Percentiles rank a stretch among this genome's conserved stretches.
phyloP scores from a whole-genome alignment of 2,797 vertebrate genomes.

The Cynopterus sphinx region DNA sequence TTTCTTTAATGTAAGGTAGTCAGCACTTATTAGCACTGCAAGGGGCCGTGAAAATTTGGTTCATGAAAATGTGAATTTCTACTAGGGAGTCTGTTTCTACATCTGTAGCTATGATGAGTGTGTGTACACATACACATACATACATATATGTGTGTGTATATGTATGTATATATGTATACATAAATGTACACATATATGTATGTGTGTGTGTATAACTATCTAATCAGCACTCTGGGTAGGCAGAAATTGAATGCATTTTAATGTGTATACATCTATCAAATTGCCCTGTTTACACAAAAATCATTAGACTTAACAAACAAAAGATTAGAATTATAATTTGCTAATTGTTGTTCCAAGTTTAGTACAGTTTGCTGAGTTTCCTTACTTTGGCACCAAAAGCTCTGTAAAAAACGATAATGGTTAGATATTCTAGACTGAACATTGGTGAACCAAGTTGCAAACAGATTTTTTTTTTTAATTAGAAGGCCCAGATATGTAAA shows the following conservation, averaged over 20 bases:
- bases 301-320: background rate
- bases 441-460: background rate
- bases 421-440: background rate
- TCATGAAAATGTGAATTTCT: slow-evolving; percentile 16
- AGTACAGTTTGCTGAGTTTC: background rate
- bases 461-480: background rate
- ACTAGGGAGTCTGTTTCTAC: background rate
- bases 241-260: background rate
- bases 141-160: background rate
- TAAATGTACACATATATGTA: too few relatives aligned
- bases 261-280: background rate
- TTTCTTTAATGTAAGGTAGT: slow-evolving; percentile 1
- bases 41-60: background rate
- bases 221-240: background rate
- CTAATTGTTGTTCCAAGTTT: background rate
- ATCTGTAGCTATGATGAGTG: background rate
- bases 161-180: background rate
- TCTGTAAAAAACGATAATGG: background rate
- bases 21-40: background rate
- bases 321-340: background rate
- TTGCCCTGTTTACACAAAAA: background rate
- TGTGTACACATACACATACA: too few relatives aligned
- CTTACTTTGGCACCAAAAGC: background rate
- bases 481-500: background rate
- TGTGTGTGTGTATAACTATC: too few relatives aligned